phyloP scores from a whole-genome alignment of 2,888 invertebrate species.

The Cynaeus angustus region DNA sequence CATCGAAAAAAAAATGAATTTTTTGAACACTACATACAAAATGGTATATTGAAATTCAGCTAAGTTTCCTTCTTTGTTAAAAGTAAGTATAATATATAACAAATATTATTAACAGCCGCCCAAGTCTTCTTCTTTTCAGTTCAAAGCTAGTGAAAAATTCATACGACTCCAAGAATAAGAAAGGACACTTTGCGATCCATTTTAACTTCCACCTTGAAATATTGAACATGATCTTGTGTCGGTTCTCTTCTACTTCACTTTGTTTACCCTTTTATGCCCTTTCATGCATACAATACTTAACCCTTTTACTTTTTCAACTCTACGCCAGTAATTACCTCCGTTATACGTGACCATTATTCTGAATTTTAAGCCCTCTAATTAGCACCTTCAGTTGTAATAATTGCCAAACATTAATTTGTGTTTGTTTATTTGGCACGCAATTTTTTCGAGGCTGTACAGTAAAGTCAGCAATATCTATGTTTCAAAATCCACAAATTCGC shows the following conservation, averaged over 20 bases:
- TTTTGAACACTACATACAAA: too few relatives aligned
- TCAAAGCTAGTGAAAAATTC: too few relatives aligned
- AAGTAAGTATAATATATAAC: too few relatives aligned
- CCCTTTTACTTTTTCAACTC: conserved; percentile 2
- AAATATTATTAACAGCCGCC: too few relatives aligned
- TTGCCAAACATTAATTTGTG: conserved; percentile 9
- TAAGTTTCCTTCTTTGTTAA: too few relatives aligned
- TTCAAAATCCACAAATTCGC: background rate
- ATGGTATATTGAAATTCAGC: too few relatives aligned
- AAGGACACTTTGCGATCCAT: background rate
- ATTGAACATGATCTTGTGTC: background rate
- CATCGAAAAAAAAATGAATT: too few relatives aligned
- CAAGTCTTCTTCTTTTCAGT: too few relatives aligned
- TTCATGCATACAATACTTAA: background rate
- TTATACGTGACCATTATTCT: conserved; percentile 1
- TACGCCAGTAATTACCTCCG: background rate
- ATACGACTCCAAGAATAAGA: background rate
- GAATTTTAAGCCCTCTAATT: conserved; percentile 1
- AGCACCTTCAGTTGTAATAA: background rate
- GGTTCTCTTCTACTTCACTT: background rate
- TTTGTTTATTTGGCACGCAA: conserved; percentile 15
- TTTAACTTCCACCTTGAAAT: background rate
- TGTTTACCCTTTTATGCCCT: background rate
- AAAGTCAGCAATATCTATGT: background rate
- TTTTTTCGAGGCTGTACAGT: background rate